These are phyloP conservation scores for Danionella cerebrum DNA, from an alignment of 2,113 vertebrate genomes.

Conservation along the genomic window DNA sequence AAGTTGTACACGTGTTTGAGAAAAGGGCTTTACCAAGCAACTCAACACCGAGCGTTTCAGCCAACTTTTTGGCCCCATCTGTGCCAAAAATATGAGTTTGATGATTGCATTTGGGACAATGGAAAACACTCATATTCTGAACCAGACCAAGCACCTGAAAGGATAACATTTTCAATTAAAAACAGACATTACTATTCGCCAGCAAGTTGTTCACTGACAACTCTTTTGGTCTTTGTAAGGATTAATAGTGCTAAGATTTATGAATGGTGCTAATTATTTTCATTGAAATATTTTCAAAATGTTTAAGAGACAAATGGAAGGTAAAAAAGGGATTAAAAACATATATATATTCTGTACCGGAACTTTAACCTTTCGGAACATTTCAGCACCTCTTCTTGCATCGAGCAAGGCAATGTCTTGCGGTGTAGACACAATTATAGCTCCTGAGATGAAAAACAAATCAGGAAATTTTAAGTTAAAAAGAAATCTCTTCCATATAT, in stretches of 20 bases:
- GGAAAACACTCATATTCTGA: constrained; percentile 98
- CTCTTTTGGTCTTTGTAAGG: no score
- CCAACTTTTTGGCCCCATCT: constrained; percentile 77
- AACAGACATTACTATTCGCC: no score
- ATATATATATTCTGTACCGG: constrained; percentile 68
- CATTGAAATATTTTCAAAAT: background rate
- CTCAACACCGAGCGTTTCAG: constrained; percentile 70
- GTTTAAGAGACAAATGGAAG: background rate
- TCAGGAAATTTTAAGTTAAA: background rate
- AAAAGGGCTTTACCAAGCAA: constrained; percentile 72
- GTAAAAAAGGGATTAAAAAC: background rate
- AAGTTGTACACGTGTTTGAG: background rate
- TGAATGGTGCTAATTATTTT: no score
- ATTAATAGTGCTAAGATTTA: no score
- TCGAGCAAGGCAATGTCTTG: constrained; percentile 91
- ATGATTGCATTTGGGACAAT: constrained; percentile 87
- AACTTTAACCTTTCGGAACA: constrained; percentile 92
- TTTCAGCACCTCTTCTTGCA: constrained; percentile 85
- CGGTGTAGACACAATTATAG: constrained; percentile 90
- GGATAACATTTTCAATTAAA: background rate
- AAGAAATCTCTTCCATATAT: background rate
- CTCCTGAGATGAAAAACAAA: constrained; percentile 64
- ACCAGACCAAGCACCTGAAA: constrained; percentile 86
- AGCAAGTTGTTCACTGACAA: no score
- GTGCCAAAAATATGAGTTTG: constrained; percentile 90